phyloP scores from a whole-genome alignment of 2,113 vertebrate species.

The Arizona elegans region DNA sequence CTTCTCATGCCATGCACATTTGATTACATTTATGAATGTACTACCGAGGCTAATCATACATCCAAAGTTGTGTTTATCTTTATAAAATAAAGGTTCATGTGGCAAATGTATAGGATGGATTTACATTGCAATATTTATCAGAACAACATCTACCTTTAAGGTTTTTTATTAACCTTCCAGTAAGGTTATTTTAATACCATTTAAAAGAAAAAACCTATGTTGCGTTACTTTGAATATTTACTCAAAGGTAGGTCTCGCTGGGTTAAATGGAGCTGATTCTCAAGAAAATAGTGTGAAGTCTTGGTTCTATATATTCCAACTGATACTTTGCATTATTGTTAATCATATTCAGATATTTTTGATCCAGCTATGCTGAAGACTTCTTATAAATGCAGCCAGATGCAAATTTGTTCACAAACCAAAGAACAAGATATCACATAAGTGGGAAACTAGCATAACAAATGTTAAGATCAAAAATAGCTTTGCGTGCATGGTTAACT shows the following conservation, averaged over 20 bases:
- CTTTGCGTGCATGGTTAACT: neutral
- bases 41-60: slow-evolving; percentile 56
- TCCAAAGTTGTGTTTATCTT: slow-evolving; percentile 35
- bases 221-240: neutral
- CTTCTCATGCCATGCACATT: slow-evolving; percentile 34
- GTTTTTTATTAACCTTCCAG: slow-evolving; percentile 7
- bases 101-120: neutral
- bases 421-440: neutral
- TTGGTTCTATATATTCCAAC: neutral
- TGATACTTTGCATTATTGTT: neutral
- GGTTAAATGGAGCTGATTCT: neutral
- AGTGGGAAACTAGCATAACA: neutral
- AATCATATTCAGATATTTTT: neutral
- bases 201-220: neutral
- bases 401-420: neutral
- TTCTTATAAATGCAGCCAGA: neutral
- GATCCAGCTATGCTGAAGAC: neutral
- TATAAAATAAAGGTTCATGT: neutral
- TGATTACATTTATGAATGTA: slow-evolving; percentile 50
- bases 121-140: slow-evolving; percentile 15
- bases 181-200: neutral
- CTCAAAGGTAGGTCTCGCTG: neutral
- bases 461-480: neutral
- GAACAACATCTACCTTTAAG: slow-evolving; percentile 31
- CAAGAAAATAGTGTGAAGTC: neutral